Percentiles rank a stretch among this genome's conserved stretches.
Evolutionary conservation across 1,140 invertebrate species (phyloP).

Genomic region (Dinoponera quadriceps): DNA sequence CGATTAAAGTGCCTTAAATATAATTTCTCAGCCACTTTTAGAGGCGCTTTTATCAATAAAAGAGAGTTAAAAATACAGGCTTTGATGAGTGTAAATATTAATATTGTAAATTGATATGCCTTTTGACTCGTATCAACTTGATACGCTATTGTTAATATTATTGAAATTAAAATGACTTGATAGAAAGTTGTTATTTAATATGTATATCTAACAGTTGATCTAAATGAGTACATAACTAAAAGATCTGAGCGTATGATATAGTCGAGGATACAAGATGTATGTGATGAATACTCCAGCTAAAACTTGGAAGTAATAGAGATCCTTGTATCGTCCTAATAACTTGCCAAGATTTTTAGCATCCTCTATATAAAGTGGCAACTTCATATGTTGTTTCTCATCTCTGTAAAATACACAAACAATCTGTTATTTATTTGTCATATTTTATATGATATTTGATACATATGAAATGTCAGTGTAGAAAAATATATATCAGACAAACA

Average conservation of each 20-base stretch:
- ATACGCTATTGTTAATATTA: too few species aligned
- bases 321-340: slow-evolving; percentile 97
- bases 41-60: too few species aligned
- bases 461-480: neutral
- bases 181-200: too few species aligned
- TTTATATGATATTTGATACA: neutral
- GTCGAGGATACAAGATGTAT: slow-evolving; percentile 99
- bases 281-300: slow-evolving; percentile 94
- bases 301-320: slow-evolving; percentile 97
- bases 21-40: too few species aligned
- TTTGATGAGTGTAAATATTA: too few species aligned
- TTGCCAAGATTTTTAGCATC: slow-evolving; percentile 98
- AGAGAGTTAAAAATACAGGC: neutral
- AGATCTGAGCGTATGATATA: neutral
- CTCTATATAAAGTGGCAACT: slow-evolving; percentile 96
- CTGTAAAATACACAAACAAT: slow-evolving; percentile 87
- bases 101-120: neutral
- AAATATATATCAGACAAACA: slow-evolving; percentile 20
- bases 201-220: too few species aligned
- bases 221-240: neutral
- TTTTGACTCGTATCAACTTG: too few species aligned
- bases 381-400: slow-evolving; percentile 94
- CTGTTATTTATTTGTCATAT: neutral
- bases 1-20: too few species aligned
- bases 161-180: too few species aligned